Evolutionary conservation across 2,113 vertebrate species (phyloP).

Genomic region (Mus pahari): DNA sequence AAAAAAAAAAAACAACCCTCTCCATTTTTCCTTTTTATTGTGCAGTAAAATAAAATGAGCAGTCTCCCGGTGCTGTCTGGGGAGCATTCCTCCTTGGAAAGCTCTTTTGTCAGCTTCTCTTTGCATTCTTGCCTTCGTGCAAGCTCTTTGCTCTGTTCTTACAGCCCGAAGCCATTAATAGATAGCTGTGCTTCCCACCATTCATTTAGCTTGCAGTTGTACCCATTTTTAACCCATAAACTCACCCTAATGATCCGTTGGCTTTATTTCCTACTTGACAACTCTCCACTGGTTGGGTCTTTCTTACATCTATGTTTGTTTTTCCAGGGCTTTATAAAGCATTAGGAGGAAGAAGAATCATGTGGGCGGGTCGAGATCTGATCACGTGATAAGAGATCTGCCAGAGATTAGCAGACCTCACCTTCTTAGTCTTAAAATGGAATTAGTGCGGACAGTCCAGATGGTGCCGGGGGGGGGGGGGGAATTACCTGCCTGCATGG

Average conservation of each 20-base stretch:
- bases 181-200: background rate
- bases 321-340: background rate
- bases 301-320: background rate
- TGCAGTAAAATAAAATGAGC: constrained; percentile 67
- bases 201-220: background rate
- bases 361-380: constrained; percentile 57
- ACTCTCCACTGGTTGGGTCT: background rate
- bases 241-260: background rate
- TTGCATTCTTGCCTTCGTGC: background rate
- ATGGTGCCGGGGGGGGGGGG: constrained; percentile 73
- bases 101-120: background rate
- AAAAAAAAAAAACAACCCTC: background rate
- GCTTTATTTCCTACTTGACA: background rate
- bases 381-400: constrained; percentile 57
- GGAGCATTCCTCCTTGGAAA: constrained; percentile 57
- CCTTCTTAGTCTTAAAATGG: constrained; percentile 66
- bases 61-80: background rate
- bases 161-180: background rate
- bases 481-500: constrained; percentile 73
- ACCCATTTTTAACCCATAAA: constrained; percentile 21
- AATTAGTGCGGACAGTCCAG: constrained; percentile 20
- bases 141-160: background rate
- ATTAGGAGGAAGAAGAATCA: background rate
- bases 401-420: background rate
- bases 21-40: constrained; percentile 68